Conservation (phyloP, 2,113 vertebrate species). For the Mobula birostris region DNA sequence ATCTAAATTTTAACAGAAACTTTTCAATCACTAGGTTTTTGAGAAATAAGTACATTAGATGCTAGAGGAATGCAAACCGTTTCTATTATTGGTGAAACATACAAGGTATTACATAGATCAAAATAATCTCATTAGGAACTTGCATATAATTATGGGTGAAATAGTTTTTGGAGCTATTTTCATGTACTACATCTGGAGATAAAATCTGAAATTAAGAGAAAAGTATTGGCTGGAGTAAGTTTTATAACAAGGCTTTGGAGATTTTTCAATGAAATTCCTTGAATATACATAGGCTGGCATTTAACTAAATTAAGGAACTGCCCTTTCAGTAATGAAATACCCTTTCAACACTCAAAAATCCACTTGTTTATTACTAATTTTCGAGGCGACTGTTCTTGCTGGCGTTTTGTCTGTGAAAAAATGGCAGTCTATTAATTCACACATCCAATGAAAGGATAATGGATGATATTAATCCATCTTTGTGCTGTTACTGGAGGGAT, state of each 20-base stretch:
- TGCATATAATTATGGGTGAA: neutral
- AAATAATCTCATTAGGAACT: neutral
- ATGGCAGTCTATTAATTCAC: neutral
- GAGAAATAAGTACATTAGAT: neutral
- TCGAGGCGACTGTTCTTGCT: neutral
- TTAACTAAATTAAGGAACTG: neutral
- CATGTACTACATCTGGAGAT: neutral
- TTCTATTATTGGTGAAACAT: neutral
- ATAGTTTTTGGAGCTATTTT: neutral
- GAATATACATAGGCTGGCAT: neutral
- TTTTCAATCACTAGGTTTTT: neutral
- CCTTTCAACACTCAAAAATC: neutral
- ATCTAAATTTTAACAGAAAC: neutral
- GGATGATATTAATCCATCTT: neutral
- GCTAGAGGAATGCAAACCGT: neutral
- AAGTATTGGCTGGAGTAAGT: neutral
- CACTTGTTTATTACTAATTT: neutral
- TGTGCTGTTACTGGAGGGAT: neutral
- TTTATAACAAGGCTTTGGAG: neutral
- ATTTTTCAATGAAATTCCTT: neutral
- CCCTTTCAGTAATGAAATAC: neutral
- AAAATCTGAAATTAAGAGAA: neutral
- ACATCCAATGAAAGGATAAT: neutral
- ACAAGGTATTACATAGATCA: neutral
- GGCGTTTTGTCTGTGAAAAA: neutral